Evolutionary conservation across 2,888 invertebrate species (phyloP).

Genomic region (Drosophila vallismaia): DNA sequence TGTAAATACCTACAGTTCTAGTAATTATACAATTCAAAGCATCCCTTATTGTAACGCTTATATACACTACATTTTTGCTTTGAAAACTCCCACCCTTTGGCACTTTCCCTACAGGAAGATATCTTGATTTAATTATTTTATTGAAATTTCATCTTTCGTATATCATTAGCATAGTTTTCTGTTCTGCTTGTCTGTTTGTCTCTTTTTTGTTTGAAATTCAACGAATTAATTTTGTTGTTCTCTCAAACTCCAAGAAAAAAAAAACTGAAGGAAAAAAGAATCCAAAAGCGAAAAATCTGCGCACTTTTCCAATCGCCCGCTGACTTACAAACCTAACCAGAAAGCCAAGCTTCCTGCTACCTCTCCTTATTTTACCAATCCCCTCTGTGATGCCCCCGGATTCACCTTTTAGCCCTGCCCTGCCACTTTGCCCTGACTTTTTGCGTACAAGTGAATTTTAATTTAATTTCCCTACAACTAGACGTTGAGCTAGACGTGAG

Average conservation of each 20-base stretch:
- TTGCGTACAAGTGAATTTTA: conserved; percentile 76
- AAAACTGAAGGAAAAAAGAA: conserved; percentile 5
- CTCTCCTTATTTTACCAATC: conserved; percentile 8
- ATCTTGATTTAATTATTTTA: conserved; percentile 33
- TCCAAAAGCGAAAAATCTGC: conserved; percentile 62
- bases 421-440: conserved; percentile 56
- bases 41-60: conserved; percentile 13
- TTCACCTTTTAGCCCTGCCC: conserved; percentile 27
- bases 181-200: conserved; percentile 3
- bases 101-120: conserved; percentile 10
- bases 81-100: not conserved
- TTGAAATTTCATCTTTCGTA: conserved; percentile 52
- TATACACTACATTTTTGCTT: conserved; percentile 13
- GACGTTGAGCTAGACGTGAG: conserved; percentile 76
- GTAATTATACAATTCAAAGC: conserved; percentile 6
- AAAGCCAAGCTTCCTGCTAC: conserved; percentile 11
- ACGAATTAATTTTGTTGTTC: conserved; percentile 73
- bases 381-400: conserved; percentile 11
- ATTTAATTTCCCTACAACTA: conserved; percentile 77
- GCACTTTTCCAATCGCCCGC: conserved; percentile 70
- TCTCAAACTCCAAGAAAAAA: conserved; percentile 16
- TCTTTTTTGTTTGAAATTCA: conserved; percentile 55
- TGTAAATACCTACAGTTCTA: not conserved
- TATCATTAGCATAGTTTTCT: conserved; percentile 73
- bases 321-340: conserved; percentile 65